Evolutionary conservation across 2,888 invertebrate genomes (phyloP).

Genomic region (Lysandra bellargus): DNA sequence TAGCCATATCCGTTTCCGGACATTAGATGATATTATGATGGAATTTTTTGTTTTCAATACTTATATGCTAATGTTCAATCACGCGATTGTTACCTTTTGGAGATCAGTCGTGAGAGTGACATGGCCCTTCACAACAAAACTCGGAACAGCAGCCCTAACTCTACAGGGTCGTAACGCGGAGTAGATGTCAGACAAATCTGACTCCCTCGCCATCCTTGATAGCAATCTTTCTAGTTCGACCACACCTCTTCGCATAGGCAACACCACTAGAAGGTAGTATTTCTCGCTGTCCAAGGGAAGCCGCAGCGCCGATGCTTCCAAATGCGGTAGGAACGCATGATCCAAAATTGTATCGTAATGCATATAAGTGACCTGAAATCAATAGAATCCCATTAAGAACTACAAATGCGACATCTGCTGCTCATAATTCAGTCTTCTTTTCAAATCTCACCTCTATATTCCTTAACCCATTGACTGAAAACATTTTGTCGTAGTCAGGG

Average conservation of each 20-base stretch:
- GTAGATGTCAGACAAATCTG: conserved; percentile 84
- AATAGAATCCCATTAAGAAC: conserved; percentile 23
- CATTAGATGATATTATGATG: background rate
- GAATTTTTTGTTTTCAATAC: background rate
- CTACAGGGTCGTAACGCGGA: conserved; percentile 84
- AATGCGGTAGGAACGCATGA: conserved; percentile 85
- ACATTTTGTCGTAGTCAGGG: conserved; percentile 57
- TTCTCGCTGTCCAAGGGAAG: conserved; percentile 89
- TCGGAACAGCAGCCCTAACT: conserved; percentile 89
- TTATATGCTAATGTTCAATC: background rate
- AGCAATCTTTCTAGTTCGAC: conserved; percentile 83
- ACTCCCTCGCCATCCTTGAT: conserved; percentile 81
- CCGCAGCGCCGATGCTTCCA: conserved; percentile 86
- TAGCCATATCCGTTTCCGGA: background rate
- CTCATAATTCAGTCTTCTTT: background rate
- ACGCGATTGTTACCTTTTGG: conserved; percentile 82
- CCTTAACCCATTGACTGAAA: conserved; percentile 68
- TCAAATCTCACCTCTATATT: conserved; percentile 62
- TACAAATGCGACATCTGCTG: background rate
- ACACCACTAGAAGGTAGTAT: conserved; percentile 87
- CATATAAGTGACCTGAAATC: conserved; percentile 82
- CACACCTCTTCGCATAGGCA: conserved; percentile 83
- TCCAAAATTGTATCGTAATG: conserved; percentile 89
- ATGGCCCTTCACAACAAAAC: conserved; percentile 89
- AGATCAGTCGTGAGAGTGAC: conserved; percentile 89